Conservation (phyloP, 37 sponge, comb jelly and placozoan species). For the Eunapius fragilis region DNA sequence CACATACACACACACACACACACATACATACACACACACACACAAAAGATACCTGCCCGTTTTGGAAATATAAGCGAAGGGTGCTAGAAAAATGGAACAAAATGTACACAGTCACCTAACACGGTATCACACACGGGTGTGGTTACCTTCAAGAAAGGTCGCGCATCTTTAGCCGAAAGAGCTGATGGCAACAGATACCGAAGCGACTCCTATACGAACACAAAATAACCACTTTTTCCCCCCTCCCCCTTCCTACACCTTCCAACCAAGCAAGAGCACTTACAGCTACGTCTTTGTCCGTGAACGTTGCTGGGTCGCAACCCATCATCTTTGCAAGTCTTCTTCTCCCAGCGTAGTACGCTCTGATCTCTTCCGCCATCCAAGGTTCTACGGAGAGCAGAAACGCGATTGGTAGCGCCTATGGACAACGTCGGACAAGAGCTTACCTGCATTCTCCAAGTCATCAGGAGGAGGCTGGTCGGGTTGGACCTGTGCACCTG, state of each 20-base stretch:
- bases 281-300: slow-evolving; percentile 68
- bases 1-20: neutral
- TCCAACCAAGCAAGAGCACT: neutral
- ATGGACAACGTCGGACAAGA: too few species aligned
- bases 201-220: slow-evolving; percentile 54
- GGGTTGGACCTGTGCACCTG: too few species aligned
- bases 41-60: slow-evolving; percentile 43
- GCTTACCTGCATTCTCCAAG: too few species aligned
- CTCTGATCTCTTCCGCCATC: slow-evolving; percentile 45
- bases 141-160: slow-evolving; percentile 75
- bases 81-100: slow-evolving; percentile 40
- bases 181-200: slow-evolving; percentile 74
- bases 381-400: slow-evolving; percentile 29
- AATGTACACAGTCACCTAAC: neutral
- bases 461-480: too few species aligned
- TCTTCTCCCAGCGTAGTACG: slow-evolving; percentile 19
- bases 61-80: slow-evolving; percentile 55
- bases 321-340: slow-evolving; percentile 83
- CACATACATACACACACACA: neutral
- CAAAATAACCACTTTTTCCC: neutral
- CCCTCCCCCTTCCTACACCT: neutral
- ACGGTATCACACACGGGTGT: too few species aligned
- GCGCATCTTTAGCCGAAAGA: slow-evolving; percentile 63
- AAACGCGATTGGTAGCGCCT: too few species aligned
- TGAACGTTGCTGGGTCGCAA: slow-evolving; percentile 46